Evolutionary conservation across 1,140 invertebrate genomes (phyloP), one percentile per base, ranked within the genome.

Genomic region (Metaphire vulgaris): DNA sequence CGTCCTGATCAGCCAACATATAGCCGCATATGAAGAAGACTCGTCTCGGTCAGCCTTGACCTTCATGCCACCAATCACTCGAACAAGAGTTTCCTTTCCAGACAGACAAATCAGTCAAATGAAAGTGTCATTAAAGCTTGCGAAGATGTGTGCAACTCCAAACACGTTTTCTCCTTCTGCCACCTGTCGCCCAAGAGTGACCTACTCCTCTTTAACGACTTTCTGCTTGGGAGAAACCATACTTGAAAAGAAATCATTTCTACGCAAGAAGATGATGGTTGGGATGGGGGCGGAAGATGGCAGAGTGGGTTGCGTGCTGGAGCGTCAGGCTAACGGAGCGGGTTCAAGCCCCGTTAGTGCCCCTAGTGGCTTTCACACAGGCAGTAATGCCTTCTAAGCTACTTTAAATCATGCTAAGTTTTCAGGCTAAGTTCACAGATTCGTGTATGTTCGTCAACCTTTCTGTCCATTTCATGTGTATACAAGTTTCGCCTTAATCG

Each of bases 1-100:
- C 98, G 90, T 99, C 97, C 92, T 99, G 97, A 79, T 97, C 97
- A 84, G 97, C 97, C 88, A 99, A 96, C 97, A 99, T 56, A 56
- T 99, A 91, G 97, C 97, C 85, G 97, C 97, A 84, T 99, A 99
- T 16, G 97, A 97, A 32, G 97, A 99, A 81, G 97, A 94, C 88
- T 99, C 97, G 89, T 99, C 97, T 90, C 97, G 91, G 89, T 99
- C 97, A 83, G 97, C 97, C 87, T 99, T 99, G 0, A 99, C 97
- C 89, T 99, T 99, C 97, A 99, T 99, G 77, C 97, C 97, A 86
- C 97, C 97, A 83, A 97, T 99, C 34, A 99, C 93, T 83, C 96
- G 90, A 76, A 93, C 93, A 83, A 99, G 99, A 0, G 97, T 99
- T 85, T 88, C 91, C 91, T 90, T 92, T 80, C 98, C 98, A 77